Conservation (phyloP, 2,797 vertebrate species). For the Enteromius argenteus region DNA sequence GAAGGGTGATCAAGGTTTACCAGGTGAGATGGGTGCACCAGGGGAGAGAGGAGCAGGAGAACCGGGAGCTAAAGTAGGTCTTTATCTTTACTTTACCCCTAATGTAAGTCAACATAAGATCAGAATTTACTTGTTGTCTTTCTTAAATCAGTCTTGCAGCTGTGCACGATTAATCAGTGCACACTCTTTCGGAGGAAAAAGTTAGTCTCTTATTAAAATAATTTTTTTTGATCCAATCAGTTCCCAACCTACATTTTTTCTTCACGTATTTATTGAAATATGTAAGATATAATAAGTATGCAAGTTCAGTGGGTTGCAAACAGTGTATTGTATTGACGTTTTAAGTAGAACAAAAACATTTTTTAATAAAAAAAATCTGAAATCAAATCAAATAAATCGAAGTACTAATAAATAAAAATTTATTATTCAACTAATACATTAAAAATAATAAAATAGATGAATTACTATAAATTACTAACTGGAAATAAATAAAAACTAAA, state of each 20-base stretch:
- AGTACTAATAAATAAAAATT: too few species aligned
- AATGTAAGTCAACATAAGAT: neutral
- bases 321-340: neutral
- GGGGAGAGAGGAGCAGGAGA: constrained; percentile 86
- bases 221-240: neutral
- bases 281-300: neutral
- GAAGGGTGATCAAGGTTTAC: constrained; percentile 86
- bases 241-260: neutral
- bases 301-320: neutral
- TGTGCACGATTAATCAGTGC: neutral
- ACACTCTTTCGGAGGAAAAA: neutral
- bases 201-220: neutral
- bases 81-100: neutral
- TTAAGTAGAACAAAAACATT: neutral
- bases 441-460: too few species aligned
- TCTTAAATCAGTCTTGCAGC: neutral
- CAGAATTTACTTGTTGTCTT: neutral
- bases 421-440: too few species aligned
- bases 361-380: neutral
- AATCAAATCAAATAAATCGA: neutral
- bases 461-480: too few species aligned
- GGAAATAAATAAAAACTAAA: too few species aligned
- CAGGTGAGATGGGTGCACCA: constrained; percentile 82
- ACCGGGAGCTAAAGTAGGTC: constrained; percentile 82
- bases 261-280: neutral